Percentiles rank a stretch among this genome's conserved stretches.
Conservation (phyloP, 2,113 vertebrate genomes). For the Tricholaema leucomelas region DNA sequence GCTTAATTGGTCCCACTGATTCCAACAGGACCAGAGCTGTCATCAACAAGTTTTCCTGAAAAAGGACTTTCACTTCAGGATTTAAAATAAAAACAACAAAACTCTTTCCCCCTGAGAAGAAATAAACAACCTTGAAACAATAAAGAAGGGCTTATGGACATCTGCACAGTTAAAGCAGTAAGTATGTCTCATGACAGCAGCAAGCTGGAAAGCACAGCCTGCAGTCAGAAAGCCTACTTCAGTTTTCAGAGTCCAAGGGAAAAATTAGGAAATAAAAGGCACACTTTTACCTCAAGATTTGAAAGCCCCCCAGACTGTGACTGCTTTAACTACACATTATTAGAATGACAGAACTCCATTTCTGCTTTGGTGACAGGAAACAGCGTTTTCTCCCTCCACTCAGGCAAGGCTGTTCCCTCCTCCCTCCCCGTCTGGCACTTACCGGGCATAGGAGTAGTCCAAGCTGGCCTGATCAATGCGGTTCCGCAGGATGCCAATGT, state of each 20-base stretch:
- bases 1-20: slow-evolving; percentile 35
- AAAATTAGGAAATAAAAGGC: not conserved
- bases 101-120: slow-evolving; percentile 16
- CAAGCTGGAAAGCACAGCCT: not conserved
- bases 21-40: slow-evolving; percentile 23
- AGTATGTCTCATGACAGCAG: not conserved
- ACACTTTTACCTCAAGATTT: not conserved
- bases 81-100: slow-evolving; percentile 22
- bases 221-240: not conserved
- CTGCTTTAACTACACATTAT: not conserved
- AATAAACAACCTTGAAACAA: slow-evolving; percentile 34
- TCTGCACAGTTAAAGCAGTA: slow-evolving; percentile 8
- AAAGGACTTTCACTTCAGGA: slow-evolving; percentile 45
- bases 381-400: not conserved
- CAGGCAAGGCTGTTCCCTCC: not conserved
- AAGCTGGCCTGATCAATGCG: slow-evolving; percentile 91
- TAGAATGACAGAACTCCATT: not conserved
- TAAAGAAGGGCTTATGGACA: slow-evolving; percentile 21
- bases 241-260: not conserved
- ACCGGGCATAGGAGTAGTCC: slow-evolving; percentile 90
- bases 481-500: slow-evolving; percentile 90
- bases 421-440: not conserved
- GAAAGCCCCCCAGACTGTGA: not conserved
- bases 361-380: not conserved
- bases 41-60: slow-evolving; percentile 10